A percentile compares a stretch with the other conserved stretches of the same genome.
Evolutionary conservation across 37 sponge, comb jelly and placozoan species (phyloP).

Genomic region (Haliclona indistincta): DNA sequence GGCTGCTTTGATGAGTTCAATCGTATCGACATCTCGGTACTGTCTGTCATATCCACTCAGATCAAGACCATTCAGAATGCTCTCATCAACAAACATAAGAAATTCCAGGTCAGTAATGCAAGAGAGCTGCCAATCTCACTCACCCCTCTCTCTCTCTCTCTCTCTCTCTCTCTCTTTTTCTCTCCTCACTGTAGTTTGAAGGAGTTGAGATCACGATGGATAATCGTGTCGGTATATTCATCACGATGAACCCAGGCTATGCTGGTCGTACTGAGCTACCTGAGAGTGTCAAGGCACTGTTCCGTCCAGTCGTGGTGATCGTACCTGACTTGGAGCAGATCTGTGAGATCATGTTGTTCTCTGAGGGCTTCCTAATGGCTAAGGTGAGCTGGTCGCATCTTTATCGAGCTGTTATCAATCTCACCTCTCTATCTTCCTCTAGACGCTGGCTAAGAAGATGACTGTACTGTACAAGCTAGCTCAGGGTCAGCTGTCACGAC

Average conservation of each 20-base stretch:
- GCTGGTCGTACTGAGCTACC: constrained; percentile 99
- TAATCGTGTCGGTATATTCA: constrained; percentile 95
- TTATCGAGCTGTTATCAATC: too few species aligned
- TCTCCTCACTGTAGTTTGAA: constrained; percentile 79
- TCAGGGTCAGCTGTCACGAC: constrained; percentile 92
- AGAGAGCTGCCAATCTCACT: not conserved
- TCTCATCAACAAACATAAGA: constrained; percentile 88
- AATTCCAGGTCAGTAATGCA: constrained; percentile 73
- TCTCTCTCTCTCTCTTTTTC: not conserved
- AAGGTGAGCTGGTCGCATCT: constrained; percentile 70
- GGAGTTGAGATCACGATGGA: constrained; percentile 95
- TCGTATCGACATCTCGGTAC: constrained; percentile 95
- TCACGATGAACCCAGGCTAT: constrained; percentile 99
- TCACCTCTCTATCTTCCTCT: not conserved
- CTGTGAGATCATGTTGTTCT: constrained; percentile 99
- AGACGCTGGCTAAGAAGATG: constrained; percentile 99
- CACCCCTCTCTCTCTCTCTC: not conserved
- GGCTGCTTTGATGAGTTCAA: constrained; percentile 99
- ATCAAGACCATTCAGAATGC: constrained; percentile 99
- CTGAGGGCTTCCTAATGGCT: constrained; percentile 97
- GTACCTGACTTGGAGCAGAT: constrained; percentile 98
- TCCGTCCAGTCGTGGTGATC: constrained; percentile 98
- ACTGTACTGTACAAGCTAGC: constrained; percentile 98
- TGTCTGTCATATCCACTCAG: constrained; percentile 98
- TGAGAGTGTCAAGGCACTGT: constrained; percentile 98